phyloP scores from a whole-genome alignment of 1,140 invertebrate genomes.

The Meloidogyne chitwoodi region DNA sequence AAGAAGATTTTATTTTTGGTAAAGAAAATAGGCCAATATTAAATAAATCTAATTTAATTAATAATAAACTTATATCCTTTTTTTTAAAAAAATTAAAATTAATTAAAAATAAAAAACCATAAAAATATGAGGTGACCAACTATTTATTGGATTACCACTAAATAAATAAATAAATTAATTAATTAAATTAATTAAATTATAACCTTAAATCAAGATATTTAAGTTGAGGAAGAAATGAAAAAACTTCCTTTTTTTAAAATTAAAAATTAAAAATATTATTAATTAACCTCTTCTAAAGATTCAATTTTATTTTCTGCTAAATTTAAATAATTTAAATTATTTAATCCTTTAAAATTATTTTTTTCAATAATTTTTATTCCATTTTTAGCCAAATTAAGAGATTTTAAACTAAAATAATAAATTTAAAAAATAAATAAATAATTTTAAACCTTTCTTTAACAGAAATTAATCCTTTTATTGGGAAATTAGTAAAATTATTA shows the following conservation, averaged over 20 bases:
- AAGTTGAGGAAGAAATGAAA: not conserved
- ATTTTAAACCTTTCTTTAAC: slow-evolving; percentile 7
- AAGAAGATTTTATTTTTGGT: slow-evolving; percentile 24
- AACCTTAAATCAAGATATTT: not conserved
- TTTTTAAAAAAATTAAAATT: not conserved
- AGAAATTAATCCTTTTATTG: slow-evolving; percentile 33
- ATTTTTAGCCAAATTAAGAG: slow-evolving; percentile 35
- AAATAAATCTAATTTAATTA: slow-evolving; percentile 36
- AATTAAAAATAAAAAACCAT: slow-evolving; percentile 6
- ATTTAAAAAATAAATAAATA: not conserved
- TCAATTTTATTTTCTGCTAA: slow-evolving; percentile 42
- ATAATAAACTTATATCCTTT: slow-evolving; percentile 27
- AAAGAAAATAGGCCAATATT: slow-evolving; percentile 41
- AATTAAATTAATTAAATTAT: slow-evolving; percentile 20
- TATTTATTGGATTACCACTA: slow-evolving; percentile 37
- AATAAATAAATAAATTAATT: slow-evolving; percentile 36
- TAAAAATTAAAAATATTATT: not conserved
- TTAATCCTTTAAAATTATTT: slow-evolving; percentile 26
- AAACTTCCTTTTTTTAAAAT: not conserved
- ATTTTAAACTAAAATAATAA: slow-evolving; percentile 12
- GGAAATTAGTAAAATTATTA: slow-evolving; percentile 38
- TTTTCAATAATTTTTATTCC: slow-evolving; percentile 15
- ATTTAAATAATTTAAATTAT: slow-evolving; percentile 21
- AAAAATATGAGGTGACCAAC: slow-evolving; percentile 42
- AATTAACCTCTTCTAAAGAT: slow-evolving; percentile 33